Conservation (phyloP, 1,140 invertebrate species). For the Cataglyphis hispanica region DNA sequence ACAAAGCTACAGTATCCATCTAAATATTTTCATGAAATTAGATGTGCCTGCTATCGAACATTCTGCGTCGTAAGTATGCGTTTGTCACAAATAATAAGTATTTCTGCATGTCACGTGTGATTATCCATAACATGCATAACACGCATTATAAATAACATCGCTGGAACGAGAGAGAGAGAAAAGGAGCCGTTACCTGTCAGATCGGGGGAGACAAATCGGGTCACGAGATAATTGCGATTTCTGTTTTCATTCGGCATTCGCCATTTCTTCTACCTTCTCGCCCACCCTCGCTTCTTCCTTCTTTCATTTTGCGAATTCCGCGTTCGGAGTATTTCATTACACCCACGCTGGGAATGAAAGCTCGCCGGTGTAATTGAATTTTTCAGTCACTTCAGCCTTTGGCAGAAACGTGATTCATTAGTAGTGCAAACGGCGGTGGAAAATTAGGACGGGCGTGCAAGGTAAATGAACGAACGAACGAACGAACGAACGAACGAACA, state of each 20-base stretch:
- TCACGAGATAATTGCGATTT: constrained; percentile 56
- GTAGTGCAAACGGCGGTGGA: constrained; percentile 70
- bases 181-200: constrained; percentile 1
- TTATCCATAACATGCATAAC: neutral
- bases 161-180: too few relatives aligned
- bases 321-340: constrained; percentile 54
- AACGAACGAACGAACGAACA: constrained; percentile 57
- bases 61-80: neutral
- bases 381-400: constrained; percentile 65
- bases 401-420: constrained; percentile 74
- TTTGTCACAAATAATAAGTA: constrained; percentile 11
- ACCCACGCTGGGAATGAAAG: constrained; percentile 40
- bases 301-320: constrained; percentile 36
- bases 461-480: constrained; percentile 70
- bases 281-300: neutral
- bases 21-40: constrained; percentile 14
- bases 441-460: constrained; percentile 72
- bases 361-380: constrained; percentile 69
- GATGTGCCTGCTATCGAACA: neutral
- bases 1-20: neutral
- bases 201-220: neutral
- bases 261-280: neutral
- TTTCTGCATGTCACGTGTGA: neutral
- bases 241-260: constrained; percentile 32
- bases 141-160: constrained; percentile 17